These are phyloP conservation scores for Tinea trinotella DNA, from an alignment of 2,888 invertebrate species.

Conservation along the genomic window DNA sequence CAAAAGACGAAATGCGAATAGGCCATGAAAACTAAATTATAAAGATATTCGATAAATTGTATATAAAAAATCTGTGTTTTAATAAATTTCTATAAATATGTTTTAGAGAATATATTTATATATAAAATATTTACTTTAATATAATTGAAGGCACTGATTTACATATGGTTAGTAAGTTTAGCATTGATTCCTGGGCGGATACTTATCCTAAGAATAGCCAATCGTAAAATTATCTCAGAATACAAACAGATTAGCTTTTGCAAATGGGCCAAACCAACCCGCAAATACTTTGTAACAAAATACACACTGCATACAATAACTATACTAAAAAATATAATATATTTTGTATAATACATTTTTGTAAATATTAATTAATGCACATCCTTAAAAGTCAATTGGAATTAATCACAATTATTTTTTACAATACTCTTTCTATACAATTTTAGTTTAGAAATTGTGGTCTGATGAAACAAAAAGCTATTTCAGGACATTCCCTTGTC, in stretches of 20 bases:
- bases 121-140: neutral
- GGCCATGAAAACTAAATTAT: neutral
- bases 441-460: neutral
- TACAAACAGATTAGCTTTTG: too few relatives aligned
- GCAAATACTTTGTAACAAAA: conserved; percentile 67
- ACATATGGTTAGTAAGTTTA: neutral
- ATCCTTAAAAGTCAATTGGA: neutral
- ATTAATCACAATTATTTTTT: conserved; percentile 46
- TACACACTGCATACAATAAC: conserved; percentile 61
- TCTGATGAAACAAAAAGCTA: too few relatives aligned
- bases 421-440: conserved; percentile 29
- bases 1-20: too few relatives aligned
- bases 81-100: conserved; percentile 3
- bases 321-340: conserved; percentile 50
- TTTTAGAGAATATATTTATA: too few relatives aligned
- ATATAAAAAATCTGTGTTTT: conserved; percentile 5
- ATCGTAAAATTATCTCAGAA: conserved; percentile 66
- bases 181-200: neutral
- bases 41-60: neutral
- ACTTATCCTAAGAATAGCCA: conserved; percentile 48
- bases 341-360: conserved; percentile 53
- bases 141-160: conserved; percentile 11
- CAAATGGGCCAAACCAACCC: conserved; percentile 51
- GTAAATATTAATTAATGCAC: conserved; percentile 49
- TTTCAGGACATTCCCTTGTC: too few relatives aligned